A percentile compares a stretch with the other conserved stretches of the same genome.
phyloP scores from a whole-genome alignment of 2,888 invertebrate genomes.

The Ceramica pisi region DNA sequence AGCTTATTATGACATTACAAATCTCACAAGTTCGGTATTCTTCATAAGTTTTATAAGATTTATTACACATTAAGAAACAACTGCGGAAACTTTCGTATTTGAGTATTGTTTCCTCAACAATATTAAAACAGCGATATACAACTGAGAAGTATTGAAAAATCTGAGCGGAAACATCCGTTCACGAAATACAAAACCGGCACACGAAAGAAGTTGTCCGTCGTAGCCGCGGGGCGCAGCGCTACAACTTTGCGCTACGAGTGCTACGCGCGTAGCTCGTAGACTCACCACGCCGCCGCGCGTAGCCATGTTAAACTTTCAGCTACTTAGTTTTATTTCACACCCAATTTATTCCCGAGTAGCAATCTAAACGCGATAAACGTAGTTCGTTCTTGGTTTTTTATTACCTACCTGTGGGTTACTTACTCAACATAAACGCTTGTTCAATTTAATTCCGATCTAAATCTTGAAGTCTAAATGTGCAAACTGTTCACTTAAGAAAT shows the following conservation, averaged over 20 bases:
- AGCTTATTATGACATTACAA: conserved; percentile 61
- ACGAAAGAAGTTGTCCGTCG: conserved; percentile 76
- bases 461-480: conserved; percentile 32
- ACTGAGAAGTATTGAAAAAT: conserved; percentile 77
- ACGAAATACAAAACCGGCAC: conserved; percentile 71
- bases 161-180: conserved; percentile 73
- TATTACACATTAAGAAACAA: conserved; percentile 72
- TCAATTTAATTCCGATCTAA: conserved; percentile 50
- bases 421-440: conserved; percentile 49
- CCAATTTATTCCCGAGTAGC: conserved; percentile 77
- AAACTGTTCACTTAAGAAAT: conserved; percentile 25
- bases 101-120: conserved; percentile 73
- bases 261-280: conserved; percentile 53
- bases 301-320: conserved; percentile 79
- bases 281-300: conserved; percentile 38
- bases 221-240: conserved; percentile 58
- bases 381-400: conserved; percentile 71
- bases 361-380: conserved; percentile 77
- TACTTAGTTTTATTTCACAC: conserved; percentile 85
- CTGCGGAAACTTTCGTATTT: conserved; percentile 68
- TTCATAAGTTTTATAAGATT: conserved; percentile 70
- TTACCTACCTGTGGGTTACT: conserved; percentile 66
- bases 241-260: conserved; percentile 65
- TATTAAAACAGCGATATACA: conserved; percentile 76
- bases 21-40: conserved; percentile 55